Base-by-base conservation (phyloP, 2,888 invertebrate genomes). In the Schizotus pectinicornis region DNA sequence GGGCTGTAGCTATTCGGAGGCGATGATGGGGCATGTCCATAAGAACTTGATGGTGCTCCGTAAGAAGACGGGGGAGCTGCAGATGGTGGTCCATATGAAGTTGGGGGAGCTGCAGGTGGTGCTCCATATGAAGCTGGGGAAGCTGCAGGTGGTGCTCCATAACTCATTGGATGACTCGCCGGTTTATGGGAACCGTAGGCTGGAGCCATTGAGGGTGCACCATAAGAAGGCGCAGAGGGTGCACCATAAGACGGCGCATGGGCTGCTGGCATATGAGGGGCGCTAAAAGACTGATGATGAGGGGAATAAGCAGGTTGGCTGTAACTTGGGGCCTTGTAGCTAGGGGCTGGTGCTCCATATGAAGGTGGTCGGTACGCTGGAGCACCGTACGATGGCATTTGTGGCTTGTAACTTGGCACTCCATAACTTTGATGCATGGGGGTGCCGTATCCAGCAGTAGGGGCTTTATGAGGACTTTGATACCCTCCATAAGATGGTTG, bases 301-400 rank as follows among this genome's bases (percentile, higher is more conserved):
- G 53, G 5, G 5, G 22, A 22, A 22, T 22, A 22, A 22, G 22
- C 45, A 45, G 57, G 55, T 14, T 49, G 48, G 9, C 42, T 38
- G 37, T 59, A 61, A 47, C 59, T 42, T 36, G 61, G 63, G 39
- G 53, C 37, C 9, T 22, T 22, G 5, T 22, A 22, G 5, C 3
- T 22, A 22, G 57, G 59, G 22, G 54, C 39, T 46, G 59, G 49
- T 22, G 5, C 22, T 5, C 22, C 22, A 22, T 22, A 22, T 22
- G 22, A 22, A 22, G 65, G 56, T 43, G 59, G 53, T 42, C 42
- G 42, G 57, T 66, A 67, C 13, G 62, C 56, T 54, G 68, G 69
- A 31, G 65, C 65, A 6, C 51, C 35, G 49, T 67, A 67, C 6
- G 59, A 31, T 9, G 31, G 60, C 6, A 54, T 47, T 37, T 53